Percentiles rank a stretch among this genome's conserved stretches.
phyloP scores from a whole-genome alignment of 1,140 invertebrate genomes.

The Brachionus rubens region DNA sequence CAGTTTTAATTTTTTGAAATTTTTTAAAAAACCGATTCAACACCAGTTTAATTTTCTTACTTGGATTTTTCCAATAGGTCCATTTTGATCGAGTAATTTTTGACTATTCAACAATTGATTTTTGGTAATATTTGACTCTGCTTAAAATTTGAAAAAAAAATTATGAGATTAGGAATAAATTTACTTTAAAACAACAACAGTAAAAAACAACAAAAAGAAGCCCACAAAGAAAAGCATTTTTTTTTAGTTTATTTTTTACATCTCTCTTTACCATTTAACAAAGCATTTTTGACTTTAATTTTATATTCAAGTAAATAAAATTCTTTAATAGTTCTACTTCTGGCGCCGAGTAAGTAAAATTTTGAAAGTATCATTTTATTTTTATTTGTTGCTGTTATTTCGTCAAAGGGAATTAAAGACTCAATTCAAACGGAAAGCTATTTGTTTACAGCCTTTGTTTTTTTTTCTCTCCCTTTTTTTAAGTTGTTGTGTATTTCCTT shows the following conservation, averaged over 20 bases:
- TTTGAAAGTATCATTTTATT: slow-evolving; percentile 25
- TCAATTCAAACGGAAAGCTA: too few species aligned
- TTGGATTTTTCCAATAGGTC: slow-evolving; percentile 27
- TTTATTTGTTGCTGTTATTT: neutral
- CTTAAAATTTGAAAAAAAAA: neutral
- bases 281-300: slow-evolving; percentile 34
- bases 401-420: neutral
- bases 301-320: slow-evolving; percentile 29
- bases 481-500: too few species aligned
- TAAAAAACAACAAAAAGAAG: neutral
- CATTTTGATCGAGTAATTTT: neutral
- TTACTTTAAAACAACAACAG: neutral
- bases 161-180: neutral
- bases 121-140: neutral
- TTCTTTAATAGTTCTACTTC: slow-evolving; percentile 7
- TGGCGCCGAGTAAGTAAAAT: slow-evolving; percentile 8
- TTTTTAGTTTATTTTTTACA: neutral
- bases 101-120: slow-evolving; percentile 4
- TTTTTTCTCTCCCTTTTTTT: too few species aligned
- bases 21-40: too few species aligned
- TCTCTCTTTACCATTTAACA: slow-evolving; percentile 13
- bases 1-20: too few species aligned
- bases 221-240: neutral
- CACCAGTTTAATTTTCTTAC: neutral
- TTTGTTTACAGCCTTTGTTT: too few species aligned